phyloP scores from a whole-genome alignment of 1,140 invertebrate species.

The Pararge aegeria region DNA sequence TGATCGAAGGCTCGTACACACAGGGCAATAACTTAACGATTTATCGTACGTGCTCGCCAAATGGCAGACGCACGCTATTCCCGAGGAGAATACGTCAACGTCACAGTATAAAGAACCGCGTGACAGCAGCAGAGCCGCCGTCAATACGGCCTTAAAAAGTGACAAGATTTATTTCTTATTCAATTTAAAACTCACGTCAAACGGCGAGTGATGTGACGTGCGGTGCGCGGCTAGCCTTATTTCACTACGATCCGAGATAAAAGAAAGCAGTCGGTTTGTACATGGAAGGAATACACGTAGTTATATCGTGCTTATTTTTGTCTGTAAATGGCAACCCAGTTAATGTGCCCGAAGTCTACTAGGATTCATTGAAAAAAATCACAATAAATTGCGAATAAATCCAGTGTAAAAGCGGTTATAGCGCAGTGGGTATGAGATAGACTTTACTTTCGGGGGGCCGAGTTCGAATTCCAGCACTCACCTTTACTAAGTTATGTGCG shows the following conservation, averaged over 20 bases:
- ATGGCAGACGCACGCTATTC: constrained; percentile 7
- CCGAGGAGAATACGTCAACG: constrained; percentile 28
- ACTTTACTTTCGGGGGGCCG: no score
- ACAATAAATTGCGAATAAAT: no score
- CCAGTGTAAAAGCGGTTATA: no score
- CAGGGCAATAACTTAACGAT: constrained; percentile 1
- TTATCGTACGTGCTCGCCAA: neutral
- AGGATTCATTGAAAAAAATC: no score
- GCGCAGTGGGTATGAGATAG: no score
- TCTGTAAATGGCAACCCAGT: no score
- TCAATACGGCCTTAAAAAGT: constrained; percentile 59
- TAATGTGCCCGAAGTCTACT: no score
- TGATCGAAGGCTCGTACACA: neutral
- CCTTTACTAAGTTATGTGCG: no score
- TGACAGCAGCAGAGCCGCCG: constrained; percentile 34
- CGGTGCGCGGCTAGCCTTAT: constrained; percentile 28
- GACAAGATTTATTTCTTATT: constrained; percentile 71
- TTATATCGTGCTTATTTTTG: no score
- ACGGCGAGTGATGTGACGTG: constrained; percentile 27
- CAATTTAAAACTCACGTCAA: constrained; percentile 60
- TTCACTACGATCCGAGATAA: constrained; percentile 4
- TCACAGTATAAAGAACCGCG: constrained; percentile 28
- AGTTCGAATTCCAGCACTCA: no score
- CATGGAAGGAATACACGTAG: no score
- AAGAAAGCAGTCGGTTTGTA: neutral